Percentiles rank a stretch among this genome's conserved stretches.
These are phyloP conservation scores for Lerema accius DNA, from an alignment of 1,140 invertebrate genomes.

Conservation along the genomic window DNA sequence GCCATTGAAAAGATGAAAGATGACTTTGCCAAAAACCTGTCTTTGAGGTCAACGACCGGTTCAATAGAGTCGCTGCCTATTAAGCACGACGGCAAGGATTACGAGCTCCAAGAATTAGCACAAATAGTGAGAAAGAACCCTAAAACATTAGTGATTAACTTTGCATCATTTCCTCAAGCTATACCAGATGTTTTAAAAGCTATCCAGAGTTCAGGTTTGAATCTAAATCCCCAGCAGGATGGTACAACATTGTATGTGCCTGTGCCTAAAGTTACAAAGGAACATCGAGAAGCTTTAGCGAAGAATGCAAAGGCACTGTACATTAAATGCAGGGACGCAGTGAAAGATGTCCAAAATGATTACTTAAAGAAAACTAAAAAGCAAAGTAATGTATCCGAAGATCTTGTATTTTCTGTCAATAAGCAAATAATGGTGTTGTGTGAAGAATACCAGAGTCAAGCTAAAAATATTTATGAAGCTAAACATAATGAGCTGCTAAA, in stretches of 20 bases:
- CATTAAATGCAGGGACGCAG: slow-evolving; percentile 89
- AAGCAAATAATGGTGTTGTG: slow-evolving; percentile 87
- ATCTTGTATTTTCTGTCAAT: slow-evolving; percentile 86
- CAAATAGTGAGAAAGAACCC: slow-evolving; percentile 94
- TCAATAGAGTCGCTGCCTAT: slow-evolving; percentile 90
- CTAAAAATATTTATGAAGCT: slow-evolving; percentile 85
- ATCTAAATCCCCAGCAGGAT: slow-evolving; percentile 97
- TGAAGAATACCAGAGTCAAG: slow-evolving; percentile 86
- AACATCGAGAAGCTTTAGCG: slow-evolving; percentile 93
- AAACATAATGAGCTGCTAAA: slow-evolving; percentile 89
- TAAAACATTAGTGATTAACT: slow-evolving; percentile 92
- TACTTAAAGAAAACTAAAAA: slow-evolving; percentile 88
- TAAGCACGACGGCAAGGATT: slow-evolving; percentile 91
- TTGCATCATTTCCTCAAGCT: slow-evolving; percentile 92
- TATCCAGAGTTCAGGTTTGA: slow-evolving; percentile 92
- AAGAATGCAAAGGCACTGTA: slow-evolving; percentile 94
- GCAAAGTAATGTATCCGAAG: slow-evolving; percentile 85
- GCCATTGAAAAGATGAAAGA: slow-evolving; percentile 88
- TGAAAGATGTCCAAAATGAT: slow-evolving; percentile 91
- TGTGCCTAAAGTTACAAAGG: slow-evolving; percentile 95
- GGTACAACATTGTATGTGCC: slow-evolving; percentile 94
- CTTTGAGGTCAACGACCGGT: slow-evolving; percentile 87
- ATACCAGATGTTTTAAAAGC: slow-evolving; percentile 90
- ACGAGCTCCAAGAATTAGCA: slow-evolving; percentile 94
- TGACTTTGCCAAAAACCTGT: slow-evolving; percentile 91